Evolutionary conservation across 1,140 invertebrate species (phyloP).

Genomic region (Drosophila ananassae): DNA sequence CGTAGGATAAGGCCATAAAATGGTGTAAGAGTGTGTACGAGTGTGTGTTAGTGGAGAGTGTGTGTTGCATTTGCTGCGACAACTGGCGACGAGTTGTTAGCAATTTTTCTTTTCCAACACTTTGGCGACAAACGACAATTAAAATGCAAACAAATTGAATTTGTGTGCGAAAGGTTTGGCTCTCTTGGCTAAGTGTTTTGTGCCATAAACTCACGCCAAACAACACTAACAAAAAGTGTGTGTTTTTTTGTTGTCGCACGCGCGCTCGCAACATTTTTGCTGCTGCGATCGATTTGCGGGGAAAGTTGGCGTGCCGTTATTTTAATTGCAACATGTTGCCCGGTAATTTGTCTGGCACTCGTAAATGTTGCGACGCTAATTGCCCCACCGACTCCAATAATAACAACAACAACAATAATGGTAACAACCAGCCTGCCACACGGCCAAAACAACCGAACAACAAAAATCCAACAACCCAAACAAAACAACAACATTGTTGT

Average conservation of each 20-base stretch:
- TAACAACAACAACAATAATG: conserved; percentile 22
- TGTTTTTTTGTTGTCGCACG: conserved; percentile 52
- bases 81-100: conserved; percentile 77
- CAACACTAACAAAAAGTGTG: conserved; percentile 16
- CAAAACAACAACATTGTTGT: conserved; percentile 44
- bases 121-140: conserved; percentile 75
- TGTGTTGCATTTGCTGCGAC: conserved; percentile 62
- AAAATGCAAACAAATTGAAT: conserved; percentile 80
- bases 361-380: conserved; percentile 79
- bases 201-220: conserved; percentile 63
- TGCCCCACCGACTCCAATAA: conserved; percentile 42
- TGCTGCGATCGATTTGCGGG: conserved; percentile 58
- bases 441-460: conserved; percentile 12
- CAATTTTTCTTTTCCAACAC: conserved; percentile 68
- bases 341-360: conserved; percentile 79
- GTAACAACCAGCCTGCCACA: conserved; percentile 5
- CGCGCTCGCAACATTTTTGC: conserved; percentile 75
- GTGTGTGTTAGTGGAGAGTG: conserved; percentile 22
- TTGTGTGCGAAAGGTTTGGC: conserved; percentile 75
- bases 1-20: conserved; percentile 79
- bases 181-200: conserved; percentile 66
- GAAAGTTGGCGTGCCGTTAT: conserved; percentile 81
- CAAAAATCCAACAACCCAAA: conserved; percentile 13
- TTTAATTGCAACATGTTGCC: conserved; percentile 81
- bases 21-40: conserved; percentile 23